Evolutionary conservation across 2,888 invertebrate genomes (phyloP).

Genomic region (Andrena flavipes): DNA sequence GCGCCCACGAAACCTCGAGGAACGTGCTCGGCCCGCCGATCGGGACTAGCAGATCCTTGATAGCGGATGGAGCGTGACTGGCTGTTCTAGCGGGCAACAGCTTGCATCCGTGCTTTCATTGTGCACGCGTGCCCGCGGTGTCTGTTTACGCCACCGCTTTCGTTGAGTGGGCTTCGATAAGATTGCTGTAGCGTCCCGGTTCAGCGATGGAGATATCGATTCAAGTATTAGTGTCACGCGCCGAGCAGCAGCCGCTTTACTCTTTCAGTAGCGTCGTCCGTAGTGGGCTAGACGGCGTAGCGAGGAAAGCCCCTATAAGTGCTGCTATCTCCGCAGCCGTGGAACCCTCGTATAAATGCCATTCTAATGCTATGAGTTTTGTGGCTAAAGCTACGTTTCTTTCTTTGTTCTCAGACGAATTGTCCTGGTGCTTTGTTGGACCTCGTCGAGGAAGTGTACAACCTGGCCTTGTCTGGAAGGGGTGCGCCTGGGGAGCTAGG

Average conservation of each 20-base stretch:
- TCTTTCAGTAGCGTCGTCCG: not conserved
- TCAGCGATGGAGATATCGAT: not conserved
- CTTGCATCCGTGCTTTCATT: not conserved
- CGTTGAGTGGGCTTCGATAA: slow-evolving; percentile 6
- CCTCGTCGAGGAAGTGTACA: slow-evolving; percentile 91
- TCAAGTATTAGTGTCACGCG: not conserved
- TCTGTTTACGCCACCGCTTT: slow-evolving; percentile 16
- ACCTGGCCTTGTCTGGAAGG: slow-evolving; percentile 85
- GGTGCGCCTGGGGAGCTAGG: slow-evolving; percentile 85
- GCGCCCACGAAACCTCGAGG: slow-evolving; percentile 18
- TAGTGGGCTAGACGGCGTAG: not conserved
- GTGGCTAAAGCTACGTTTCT: not conserved
- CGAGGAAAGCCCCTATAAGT: no score
- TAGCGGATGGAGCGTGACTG: slow-evolving; percentile 24
- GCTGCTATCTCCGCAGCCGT: no score
- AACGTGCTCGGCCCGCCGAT: slow-evolving; percentile 20
- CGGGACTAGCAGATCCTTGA: slow-evolving; percentile 17
- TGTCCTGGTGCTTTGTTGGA: slow-evolving; percentile 88
- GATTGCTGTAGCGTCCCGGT: not conserved
- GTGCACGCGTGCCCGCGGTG: not conserved
- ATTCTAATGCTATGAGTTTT: not conserved
- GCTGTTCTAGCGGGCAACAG: not conserved
- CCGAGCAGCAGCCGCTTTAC: not conserved
- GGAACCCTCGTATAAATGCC: no score
- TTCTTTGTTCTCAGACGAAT: slow-evolving; percentile 68